Evolutionary conservation across 2,797 vertebrate genomes (phyloP).

Genomic region (Amazonetta brasiliensis): DNA sequence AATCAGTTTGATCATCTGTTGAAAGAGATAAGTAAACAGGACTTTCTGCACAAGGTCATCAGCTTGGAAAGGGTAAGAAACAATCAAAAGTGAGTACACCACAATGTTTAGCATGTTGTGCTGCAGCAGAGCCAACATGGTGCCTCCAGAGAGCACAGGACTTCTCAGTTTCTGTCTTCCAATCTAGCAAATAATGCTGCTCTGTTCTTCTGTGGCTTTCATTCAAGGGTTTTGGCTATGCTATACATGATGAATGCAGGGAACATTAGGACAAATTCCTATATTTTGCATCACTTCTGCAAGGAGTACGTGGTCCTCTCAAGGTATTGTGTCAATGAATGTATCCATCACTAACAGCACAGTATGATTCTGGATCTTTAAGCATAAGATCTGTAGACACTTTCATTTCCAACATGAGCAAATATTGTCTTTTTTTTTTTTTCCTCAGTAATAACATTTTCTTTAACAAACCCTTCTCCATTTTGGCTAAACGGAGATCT

Average conservation of each 20-base stretch:
- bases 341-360: background rate
- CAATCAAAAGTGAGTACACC: background rate
- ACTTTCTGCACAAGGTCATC: background rate
- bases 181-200: background rate
- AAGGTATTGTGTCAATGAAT: background rate
- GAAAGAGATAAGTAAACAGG: background rate
- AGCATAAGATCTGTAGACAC: background rate
- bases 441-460: background rate
- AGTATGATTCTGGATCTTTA: background rate
- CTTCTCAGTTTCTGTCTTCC: background rate
- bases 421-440: background rate
- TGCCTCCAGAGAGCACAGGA: background rate
- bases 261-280: background rate
- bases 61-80: background rate
- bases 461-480: background rate
- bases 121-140: background rate
- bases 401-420: background rate
- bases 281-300: background rate
- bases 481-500: background rate
- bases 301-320: background rate
- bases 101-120: background rate
- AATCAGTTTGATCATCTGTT: background rate
- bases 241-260: background rate
- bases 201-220: background rate
- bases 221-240: background rate